These are phyloP conservation scores for Pampus argenteus DNA, from an alignment of 2,797 vertebrate genomes.

Conservation along the genomic window DNA sequence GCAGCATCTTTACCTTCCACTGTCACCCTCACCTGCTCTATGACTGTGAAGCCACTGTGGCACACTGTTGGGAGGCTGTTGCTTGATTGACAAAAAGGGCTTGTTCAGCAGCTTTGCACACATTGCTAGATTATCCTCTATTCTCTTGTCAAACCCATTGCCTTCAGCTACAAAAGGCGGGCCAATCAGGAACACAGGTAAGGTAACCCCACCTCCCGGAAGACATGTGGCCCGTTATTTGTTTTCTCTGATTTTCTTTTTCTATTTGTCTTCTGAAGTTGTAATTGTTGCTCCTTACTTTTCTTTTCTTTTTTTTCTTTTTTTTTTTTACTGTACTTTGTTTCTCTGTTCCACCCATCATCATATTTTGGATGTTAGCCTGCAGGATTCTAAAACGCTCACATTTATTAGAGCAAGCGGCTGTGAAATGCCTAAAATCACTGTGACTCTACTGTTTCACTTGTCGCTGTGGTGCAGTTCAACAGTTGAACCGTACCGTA, in stretches of 20 bases:
- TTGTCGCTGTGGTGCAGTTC: conserved; percentile 30
- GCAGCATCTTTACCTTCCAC: conserved; percentile 46
- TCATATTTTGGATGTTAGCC: conserved; percentile 74
- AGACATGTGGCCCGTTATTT: conserved; percentile 77
- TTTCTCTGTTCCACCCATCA: conserved; percentile 74
- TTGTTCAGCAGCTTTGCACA: conserved; percentile 80
- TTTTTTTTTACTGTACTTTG: conserved; percentile 67
- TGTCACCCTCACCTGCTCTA: conserved; percentile 45
- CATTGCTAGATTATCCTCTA: conserved; percentile 86
- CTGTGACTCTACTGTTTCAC: conserved; percentile 26
- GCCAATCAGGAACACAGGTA: conserved; percentile 87
- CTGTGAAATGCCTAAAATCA: conserved; percentile 49
- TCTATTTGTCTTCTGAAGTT: conserved; percentile 67
- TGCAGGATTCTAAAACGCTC: conserved; percentile 83
- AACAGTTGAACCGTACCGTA: conserved; percentile 49
- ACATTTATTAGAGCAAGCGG: conserved; percentile 40
- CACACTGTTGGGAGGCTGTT: conserved; percentile 67
- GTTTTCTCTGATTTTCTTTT: conserved; percentile 70
- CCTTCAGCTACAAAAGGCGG: conserved; percentile 90
- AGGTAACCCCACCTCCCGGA: conserved; percentile 79
- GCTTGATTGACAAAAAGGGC: conserved; percentile 72
- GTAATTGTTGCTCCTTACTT: conserved; percentile 69
- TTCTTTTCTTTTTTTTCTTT: no score
- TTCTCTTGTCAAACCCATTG: conserved; percentile 89
- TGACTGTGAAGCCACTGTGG: conserved; percentile 77